A percentile compares a stretch with the other conserved stretches of the same genome.
These are phyloP conservation scores for Rostratula benghalensis DNA, from an alignment of 2,113 vertebrate genomes.

Conservation along the genomic window DNA sequence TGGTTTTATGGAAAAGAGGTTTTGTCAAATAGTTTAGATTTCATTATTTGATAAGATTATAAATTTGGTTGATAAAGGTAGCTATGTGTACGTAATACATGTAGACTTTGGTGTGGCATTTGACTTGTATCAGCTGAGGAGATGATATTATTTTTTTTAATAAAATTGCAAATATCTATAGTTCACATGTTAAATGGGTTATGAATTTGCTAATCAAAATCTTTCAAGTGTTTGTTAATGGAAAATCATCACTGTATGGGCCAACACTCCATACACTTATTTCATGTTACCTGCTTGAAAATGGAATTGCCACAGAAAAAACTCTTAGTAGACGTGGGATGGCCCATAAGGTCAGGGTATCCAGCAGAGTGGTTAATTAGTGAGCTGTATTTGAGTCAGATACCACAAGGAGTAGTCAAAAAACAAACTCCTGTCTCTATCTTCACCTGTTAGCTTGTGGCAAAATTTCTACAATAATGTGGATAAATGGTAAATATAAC, in stretches of 20 bases:
- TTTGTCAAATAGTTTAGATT: conserved; percentile 28
- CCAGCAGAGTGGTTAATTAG: neutral
- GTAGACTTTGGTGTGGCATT: neutral
- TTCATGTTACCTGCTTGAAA: neutral
- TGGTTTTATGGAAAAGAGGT: neutral
- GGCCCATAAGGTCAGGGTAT: neutral
- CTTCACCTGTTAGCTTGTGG: neutral
- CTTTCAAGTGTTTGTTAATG: neutral
- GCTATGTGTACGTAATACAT: neutral
- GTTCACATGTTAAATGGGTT: neutral
- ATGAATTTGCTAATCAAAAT: neutral
- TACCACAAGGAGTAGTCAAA: neutral
- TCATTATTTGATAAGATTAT: conserved; percentile 44
- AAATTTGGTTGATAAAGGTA: neutral
- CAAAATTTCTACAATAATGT: rapidly evolving
- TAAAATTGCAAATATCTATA: neutral
- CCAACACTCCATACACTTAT: neutral
- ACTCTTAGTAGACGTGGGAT: too few species aligned
- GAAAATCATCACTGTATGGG: neutral
- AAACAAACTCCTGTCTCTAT: rapidly evolving
- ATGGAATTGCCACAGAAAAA: neutral
- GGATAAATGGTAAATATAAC: neutral
- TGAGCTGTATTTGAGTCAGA: neutral
- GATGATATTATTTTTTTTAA: too few species aligned
- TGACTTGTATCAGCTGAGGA: neutral